phyloP scores from a whole-genome alignment of 2,888 invertebrate genomes.

The Leptopilina syphax region DNA sequence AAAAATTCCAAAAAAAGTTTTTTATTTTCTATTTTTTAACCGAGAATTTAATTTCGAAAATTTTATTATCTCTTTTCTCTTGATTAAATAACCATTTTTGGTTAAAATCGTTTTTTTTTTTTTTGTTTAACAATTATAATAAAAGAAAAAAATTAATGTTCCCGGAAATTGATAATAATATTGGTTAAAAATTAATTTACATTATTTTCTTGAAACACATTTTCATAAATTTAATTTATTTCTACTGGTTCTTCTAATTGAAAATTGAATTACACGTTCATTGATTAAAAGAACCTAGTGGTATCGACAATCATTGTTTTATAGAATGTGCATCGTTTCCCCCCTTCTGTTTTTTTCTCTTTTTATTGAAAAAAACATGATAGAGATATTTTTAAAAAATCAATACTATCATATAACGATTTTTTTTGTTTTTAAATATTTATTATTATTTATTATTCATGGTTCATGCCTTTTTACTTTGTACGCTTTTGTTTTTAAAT shows the following conservation, averaged over 20 bases:
- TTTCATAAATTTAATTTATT: not conserved
- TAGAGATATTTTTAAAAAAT: conserved; percentile 1
- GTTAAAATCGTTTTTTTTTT: too few species aligned
- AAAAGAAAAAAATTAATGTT: too few species aligned
- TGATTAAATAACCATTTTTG: too few species aligned
- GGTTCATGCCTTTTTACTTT: not conserved
- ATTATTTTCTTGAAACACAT: not conserved
- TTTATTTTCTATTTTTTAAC: too few species aligned
- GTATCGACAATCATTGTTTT: conserved; percentile 14
- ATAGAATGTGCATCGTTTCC: conserved; percentile 4
- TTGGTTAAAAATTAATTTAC: not conserved
- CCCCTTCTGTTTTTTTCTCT: too few species aligned
- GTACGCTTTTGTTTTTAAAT: not conserved
- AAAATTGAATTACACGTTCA: conserved; percentile 8
- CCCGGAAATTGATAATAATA: not conserved
- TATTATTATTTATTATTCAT: too few species aligned
- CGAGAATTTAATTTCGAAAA: too few species aligned
- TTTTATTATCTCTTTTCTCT: too few species aligned
- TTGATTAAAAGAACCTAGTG: conserved; percentile 12
- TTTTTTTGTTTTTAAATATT: not conserved
- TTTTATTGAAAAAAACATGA: not conserved
- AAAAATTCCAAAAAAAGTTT: too few species aligned
- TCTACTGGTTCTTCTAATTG: not conserved
- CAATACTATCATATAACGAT: not conserved
- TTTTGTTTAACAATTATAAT: too few species aligned